A percentile compares a stretch with the other conserved stretches of the same genome.
phyloP scores from a whole-genome alignment of 2,888 invertebrate species.

The Tetanocera ferruginea region DNA sequence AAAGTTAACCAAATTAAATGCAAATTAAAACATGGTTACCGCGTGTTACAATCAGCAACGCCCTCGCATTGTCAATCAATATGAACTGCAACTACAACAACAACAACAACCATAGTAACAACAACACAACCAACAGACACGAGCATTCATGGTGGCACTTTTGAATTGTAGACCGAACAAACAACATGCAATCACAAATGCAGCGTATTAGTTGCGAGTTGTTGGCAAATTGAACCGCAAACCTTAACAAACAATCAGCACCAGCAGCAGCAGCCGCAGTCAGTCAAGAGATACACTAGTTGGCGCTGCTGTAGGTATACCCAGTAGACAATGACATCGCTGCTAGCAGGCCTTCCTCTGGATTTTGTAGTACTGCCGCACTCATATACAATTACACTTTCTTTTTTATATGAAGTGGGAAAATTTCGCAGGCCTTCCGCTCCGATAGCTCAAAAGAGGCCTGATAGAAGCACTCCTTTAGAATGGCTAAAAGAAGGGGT shows the following conservation, averaged over 20 bases:
- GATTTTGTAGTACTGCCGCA: too few species aligned
- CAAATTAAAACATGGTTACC: constrained; percentile 57
- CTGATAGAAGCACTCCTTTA: too few species aligned
- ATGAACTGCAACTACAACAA: constrained; percentile 20
- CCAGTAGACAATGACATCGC: too few species aligned
- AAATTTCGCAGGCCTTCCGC: too few species aligned
- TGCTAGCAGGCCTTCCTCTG: too few species aligned
- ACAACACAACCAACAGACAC: constrained; percentile 36
- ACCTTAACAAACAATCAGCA: constrained; percentile 14
- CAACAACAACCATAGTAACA: neutral
- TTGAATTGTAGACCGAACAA: constrained; percentile 25
- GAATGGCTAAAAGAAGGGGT: too few species aligned
- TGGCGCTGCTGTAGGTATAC: constrained; percentile 34
- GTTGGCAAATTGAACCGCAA: constrained; percentile 35
- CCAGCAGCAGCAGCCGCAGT: constrained; percentile 26
- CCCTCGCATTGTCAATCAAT: constrained; percentile 53
- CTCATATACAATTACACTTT: too few species aligned
- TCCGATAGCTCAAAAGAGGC: too few species aligned
- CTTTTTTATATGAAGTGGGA: too few species aligned
- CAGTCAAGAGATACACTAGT: neutral
- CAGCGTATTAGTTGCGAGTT: constrained; percentile 12
- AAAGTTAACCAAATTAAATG: constrained; percentile 57
- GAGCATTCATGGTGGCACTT: constrained; percentile 46
- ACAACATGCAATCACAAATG: constrained; percentile 46
- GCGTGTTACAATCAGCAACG: constrained; percentile 63